A percentile compares a stretch with the other conserved stretches of the same genome.
phyloP scores from a whole-genome alignment of 2,888 invertebrate genomes.

The Hybos culiciformis region DNA sequence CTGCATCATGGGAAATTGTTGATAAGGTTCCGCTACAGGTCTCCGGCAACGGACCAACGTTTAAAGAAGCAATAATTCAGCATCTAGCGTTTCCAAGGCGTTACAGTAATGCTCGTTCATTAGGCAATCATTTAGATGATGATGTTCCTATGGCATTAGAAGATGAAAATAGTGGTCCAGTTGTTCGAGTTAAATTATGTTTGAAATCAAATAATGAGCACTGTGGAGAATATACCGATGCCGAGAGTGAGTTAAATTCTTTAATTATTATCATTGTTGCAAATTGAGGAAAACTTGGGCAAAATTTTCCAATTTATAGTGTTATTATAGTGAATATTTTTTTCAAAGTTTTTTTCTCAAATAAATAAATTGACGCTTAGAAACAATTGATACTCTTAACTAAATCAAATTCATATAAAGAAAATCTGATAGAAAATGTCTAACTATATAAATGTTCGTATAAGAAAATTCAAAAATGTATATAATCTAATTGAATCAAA shows the following conservation, averaged over 20 bases:
- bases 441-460: too few relatives aligned
- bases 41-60: slow-evolving; percentile 54
- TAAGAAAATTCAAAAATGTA: too few relatives aligned
- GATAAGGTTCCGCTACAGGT: slow-evolving; percentile 58
- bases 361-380: too few relatives aligned
- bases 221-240: slow-evolving; percentile 72
- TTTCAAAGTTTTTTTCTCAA: not conserved
- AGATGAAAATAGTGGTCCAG: slow-evolving; percentile 45
- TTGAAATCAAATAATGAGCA: slow-evolving; percentile 65
- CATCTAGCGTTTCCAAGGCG: slow-evolving; percentile 40
- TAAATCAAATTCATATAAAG: too few relatives aligned
- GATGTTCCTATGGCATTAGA: slow-evolving; percentile 42
- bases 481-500: too few relatives aligned
- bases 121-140: slow-evolving; percentile 34
- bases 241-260: slow-evolving; percentile 54
- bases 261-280: too few relatives aligned
- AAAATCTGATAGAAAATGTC: too few relatives aligned
- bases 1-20: slow-evolving; percentile 53
- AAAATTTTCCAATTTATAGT: not conserved
- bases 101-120: slow-evolving; percentile 38
- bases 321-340: not conserved
- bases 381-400: too few relatives aligned
- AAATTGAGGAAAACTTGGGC: too few relatives aligned
- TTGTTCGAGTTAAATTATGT: slow-evolving; percentile 69
- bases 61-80: slow-evolving; percentile 56